phyloP scores from a whole-genome alignment of 2,797 vertebrate species.

The Cheirogaleus major region DNA sequence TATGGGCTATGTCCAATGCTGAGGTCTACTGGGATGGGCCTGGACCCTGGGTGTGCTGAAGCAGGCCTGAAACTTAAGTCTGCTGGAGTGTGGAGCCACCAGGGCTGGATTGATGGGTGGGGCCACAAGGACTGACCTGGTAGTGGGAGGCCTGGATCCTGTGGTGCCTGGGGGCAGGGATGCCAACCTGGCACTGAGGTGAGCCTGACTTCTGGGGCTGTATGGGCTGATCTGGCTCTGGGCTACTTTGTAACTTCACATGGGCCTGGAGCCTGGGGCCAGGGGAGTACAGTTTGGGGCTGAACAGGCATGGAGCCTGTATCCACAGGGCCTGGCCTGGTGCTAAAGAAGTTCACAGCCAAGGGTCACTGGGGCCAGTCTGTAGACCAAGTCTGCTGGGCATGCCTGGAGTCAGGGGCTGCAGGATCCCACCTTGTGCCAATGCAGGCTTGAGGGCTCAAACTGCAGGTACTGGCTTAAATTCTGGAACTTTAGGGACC shows the following conservation, averaged over 20 bases:
- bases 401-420: neutral
- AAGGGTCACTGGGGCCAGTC: no score
- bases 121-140: neutral
- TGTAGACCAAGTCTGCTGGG: neutral
- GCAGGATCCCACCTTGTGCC: neutral
- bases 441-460: neutral
- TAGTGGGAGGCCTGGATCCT: neutral
- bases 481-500: no score
- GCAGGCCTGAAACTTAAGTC: neutral
- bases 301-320: neutral
- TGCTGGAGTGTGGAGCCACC: neutral
- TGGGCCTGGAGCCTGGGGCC: neutral
- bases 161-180: neutral
- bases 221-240: neutral
- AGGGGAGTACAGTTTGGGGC: neutral
- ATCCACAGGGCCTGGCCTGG: neutral
- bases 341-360: no score
- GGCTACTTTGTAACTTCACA: neutral
- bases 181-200: no score
- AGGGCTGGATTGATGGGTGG: fast-evolving
- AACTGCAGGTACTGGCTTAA: fast-evolving
- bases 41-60: neutral
- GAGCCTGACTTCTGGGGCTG: neutral
- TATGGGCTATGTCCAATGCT: neutral
- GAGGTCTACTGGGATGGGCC: neutral